Evolutionary conservation across 1,140 invertebrate species (phyloP).

Genomic region (Bombus difficillimus): DNA sequence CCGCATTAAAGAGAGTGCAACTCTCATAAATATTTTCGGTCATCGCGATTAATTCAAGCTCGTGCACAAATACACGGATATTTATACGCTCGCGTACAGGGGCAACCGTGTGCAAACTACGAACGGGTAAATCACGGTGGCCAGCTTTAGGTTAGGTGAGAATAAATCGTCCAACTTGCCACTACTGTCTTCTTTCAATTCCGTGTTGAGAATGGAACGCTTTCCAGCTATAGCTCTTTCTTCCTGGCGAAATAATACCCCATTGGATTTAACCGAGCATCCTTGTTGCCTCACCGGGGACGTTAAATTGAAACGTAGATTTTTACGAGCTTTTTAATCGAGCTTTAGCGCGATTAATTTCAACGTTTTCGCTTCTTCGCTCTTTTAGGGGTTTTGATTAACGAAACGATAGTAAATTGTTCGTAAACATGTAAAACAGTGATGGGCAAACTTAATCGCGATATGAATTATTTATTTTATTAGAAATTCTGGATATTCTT

Average conservation of each 20-base stretch:
- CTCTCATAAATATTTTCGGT: conserved; percentile 18
- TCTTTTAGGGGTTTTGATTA: no score
- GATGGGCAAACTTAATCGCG: no score
- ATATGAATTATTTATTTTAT: no score
- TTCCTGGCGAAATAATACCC: conserved; percentile 5
- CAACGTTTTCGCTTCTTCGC: not conserved
- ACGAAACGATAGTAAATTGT: no score
- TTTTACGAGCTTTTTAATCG: not conserved
- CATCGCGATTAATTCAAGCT: conserved; percentile 18
- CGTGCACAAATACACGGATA: not conserved
- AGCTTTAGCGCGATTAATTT: not conserved
- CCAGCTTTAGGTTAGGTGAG: not conserved
- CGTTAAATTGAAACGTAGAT: not conserved
- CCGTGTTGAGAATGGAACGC: not conserved
- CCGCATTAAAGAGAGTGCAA: not conserved
- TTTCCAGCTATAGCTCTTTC: not conserved
- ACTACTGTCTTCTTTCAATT: not conserved
- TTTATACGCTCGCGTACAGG: no score
- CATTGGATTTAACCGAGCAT: not conserved
- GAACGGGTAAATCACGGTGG: conserved; percentile 3
- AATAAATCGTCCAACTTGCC: conserved; percentile 17
- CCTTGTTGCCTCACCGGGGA: not conserved
- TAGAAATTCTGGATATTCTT: no score
- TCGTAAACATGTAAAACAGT: no score
- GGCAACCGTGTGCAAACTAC: no score